Base-by-base conservation (phyloP, 1,140 invertebrate genomes). In the Eumaeus atala region DNA sequence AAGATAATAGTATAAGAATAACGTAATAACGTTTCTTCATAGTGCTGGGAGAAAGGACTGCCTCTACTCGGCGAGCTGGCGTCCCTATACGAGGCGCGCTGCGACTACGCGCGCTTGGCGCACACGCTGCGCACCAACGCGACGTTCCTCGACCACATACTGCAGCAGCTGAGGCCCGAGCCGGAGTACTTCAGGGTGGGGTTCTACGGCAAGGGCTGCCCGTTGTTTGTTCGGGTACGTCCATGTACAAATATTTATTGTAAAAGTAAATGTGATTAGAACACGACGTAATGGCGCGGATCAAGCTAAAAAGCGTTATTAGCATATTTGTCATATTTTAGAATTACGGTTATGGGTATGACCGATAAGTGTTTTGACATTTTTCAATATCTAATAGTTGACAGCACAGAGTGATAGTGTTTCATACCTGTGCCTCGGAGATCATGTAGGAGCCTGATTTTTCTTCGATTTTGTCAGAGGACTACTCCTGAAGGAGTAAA, bases 181-280 rank as follows among this genome's bases (percentile, higher is more conserved):
- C 95, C 96, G 7, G 97, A 98, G 83, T 99, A 99, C 81, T 99
- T 99, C 75, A 88, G 97, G 14, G 97, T 99, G 47, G 97, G 96
- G 17, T 99, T 98, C 84, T 99, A 97, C 77, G 98, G 98, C 12
- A 91, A 93, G 56, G 95, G 95, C 36, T 96, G 98, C 81, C 97
- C 98, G 6, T 89, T 97, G 0, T 99, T 99, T 87, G 93, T 98
- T 14, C 91, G 96, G 84, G 96, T 98, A 89, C 90, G 91, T 89
- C 35, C 4, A 47, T 8, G 14, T 42, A 28, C 21, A 2, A 28
- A 6, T 28, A 28, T n/a, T n/a, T n/a, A n/a, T n/a, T n/a, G n/a
- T n/a, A n/a, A n/a, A n/a, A n/a, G n/a, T n/a, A n/a, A n/a, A n/a
- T n/a, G n/a, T n/a, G n/a, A n/a, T n/a, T n/a, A n/a, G n/a, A n/a